Base-by-base conservation (phyloP, 2,888 invertebrate species). In the Troglohyphantes excavatus region DNA sequence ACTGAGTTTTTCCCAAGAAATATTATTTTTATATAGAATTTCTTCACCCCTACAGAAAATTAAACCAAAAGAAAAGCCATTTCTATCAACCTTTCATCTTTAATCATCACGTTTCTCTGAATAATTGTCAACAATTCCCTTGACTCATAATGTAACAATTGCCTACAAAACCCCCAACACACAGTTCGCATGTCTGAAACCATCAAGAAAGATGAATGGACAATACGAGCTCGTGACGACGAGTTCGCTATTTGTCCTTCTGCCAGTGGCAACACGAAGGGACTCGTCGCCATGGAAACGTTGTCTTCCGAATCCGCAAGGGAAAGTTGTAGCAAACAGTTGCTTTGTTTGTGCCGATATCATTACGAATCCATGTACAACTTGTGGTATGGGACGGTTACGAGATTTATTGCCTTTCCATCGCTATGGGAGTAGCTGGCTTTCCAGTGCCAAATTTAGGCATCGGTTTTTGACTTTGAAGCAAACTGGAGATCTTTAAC, bases 241-340 rank as follows among this genome's bases (percentile, higher is more conserved):
- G 65, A 17, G 43, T 19, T 27, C 75, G 39, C 79, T 88, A 88
- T 88, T 88, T 75, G 33, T 88, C 87, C 81, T 75, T 65, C 59
- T 88, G 75, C 59, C 87, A 73, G 53, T 75, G 81, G 81, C 73
- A 81, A 75, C 87, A 65, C 61, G 70, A 72, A 61, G 21, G 19
- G 68, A 33, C 59, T 6, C 46, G 87, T 88, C 53, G 81, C 75
- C 59, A 39, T 75, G 67, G 81, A n/a, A 67, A 88, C 87, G 2
- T 6, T 21, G 70, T 68, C 59, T 86, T 76, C 27, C 2, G 23
- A 76, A 76, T 26, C 86, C 72, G 33, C 43, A n/a, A 63, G 78
- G 82, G 61, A 67, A 53, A 26, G 19, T 6, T 68, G 68, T 70
- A 86, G 78, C 70, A 78, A 53, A 43, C 70, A 26, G 61, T 61